Percentiles rank a stretch among this genome's conserved stretches.
Conservation (phyloP, 2,797 vertebrate species). For the Phalanger gymnotis region DNA sequence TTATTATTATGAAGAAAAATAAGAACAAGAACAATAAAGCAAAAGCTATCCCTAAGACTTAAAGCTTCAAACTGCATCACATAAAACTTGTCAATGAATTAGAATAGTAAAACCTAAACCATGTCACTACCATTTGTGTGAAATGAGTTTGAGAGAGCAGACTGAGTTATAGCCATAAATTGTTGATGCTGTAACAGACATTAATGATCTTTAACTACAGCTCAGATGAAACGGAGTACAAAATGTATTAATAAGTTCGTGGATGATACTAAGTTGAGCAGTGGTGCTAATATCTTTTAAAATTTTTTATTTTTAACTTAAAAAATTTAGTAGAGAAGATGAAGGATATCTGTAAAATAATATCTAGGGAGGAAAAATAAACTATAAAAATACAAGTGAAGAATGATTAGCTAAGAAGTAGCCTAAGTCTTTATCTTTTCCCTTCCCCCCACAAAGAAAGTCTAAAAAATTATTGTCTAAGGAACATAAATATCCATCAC, state of each 20-base stretch:
- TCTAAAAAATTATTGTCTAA: constrained; percentile 48
- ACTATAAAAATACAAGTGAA: constrained; percentile 26
- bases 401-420: neutral
- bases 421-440: constrained; percentile 29
- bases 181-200: neutral
- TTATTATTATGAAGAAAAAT: neutral
- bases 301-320: constrained; percentile 36
- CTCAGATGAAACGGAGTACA: constrained; percentile 4
- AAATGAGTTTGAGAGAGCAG: neutral
- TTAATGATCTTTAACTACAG: constrained; percentile 46
- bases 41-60: neutral
- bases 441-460: constrained; percentile 20
- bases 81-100: neutral
- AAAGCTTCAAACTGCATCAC: neutral
- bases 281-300: neutral
- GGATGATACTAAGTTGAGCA: constrained; percentile 23
- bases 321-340: constrained; percentile 25
- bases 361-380: constrained; percentile 36
- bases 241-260: constrained; percentile 10
- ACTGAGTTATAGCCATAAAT: neutral
- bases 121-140: neutral
- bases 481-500: neutral
- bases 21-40: neutral
- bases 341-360: constrained; percentile 42
- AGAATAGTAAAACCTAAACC: neutral